Conservation (phyloP, 2,888 invertebrate genomes). For the Ligdia adustata region DNA sequence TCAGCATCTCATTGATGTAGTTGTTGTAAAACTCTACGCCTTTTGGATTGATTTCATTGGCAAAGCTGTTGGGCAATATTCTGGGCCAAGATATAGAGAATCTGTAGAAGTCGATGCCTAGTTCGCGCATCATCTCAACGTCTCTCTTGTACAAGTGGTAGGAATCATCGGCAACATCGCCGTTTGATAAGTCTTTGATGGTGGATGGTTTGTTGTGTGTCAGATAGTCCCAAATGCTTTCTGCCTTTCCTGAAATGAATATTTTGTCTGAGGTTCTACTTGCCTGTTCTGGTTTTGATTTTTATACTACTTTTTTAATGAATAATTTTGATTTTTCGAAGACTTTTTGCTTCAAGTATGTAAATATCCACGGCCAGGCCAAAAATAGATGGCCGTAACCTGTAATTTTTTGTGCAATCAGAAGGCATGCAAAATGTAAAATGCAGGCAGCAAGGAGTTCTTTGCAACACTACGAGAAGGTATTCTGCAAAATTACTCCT, state of each 20-base stretch:
- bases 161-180: constrained; percentile 82
- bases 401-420: too few species aligned
- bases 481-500: too few species aligned
- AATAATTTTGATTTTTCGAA: too few species aligned
- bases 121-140: constrained; percentile 62
- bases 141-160: constrained; percentile 84
- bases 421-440: too few species aligned
- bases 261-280: too few species aligned
- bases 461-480: too few species aligned
- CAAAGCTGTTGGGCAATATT: constrained; percentile 81
- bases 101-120: constrained; percentile 75
- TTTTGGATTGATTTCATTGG: constrained; percentile 70
- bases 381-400: too few species aligned
- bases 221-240: constrained; percentile 85
- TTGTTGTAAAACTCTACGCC: constrained; percentile 86
- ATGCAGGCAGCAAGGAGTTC: too few species aligned
- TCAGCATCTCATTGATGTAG: constrained; percentile 83
- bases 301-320: too few species aligned
- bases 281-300: too few species aligned
- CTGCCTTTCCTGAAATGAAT: constrained; percentile 67
- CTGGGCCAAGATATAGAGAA: constrained; percentile 85
- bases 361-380: too few species aligned
- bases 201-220: constrained; percentile 71
- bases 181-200: constrained; percentile 79
- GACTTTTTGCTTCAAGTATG: too few species aligned